Percentiles rank a stretch among this genome's conserved stretches.
Conservation (phyloP, 2,113 vertebrate genomes). For the Oryctolagus cuniculus region DNA sequence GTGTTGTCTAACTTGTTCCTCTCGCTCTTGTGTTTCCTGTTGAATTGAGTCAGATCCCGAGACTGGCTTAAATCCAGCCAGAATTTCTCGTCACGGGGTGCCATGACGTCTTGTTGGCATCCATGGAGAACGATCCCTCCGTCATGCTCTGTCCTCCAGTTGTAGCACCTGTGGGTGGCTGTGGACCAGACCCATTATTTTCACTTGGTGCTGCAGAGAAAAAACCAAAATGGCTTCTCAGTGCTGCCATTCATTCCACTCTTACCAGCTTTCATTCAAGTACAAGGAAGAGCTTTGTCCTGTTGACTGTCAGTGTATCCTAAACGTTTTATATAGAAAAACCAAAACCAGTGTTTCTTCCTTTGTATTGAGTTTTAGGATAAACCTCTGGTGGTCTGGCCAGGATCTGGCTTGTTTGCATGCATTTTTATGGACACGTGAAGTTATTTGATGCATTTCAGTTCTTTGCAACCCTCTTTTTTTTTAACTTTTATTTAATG, state of each 20-base stretch:
- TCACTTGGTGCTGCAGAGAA: neutral
- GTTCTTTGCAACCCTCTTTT: neutral
- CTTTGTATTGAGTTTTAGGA: neutral
- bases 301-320: neutral
- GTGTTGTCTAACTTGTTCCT: neutral
- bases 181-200: neutral
- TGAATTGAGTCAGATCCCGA: neutral
- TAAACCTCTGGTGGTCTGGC: neutral
- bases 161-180: neutral
- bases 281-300: constrained; percentile 3
- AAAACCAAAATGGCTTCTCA: neutral
- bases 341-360: neutral
- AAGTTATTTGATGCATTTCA: neutral
- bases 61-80: neutral
- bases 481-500: too few species aligned
- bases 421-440: too few species aligned
- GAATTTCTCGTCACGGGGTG: too few species aligned
- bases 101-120: too few species aligned
- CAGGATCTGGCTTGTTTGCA: neutral
- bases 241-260: neutral
- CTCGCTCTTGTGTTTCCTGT: neutral
- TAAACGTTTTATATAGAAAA: neutral
- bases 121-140: too few species aligned
- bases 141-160: neutral
- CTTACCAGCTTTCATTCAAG: neutral